Evolutionary conservation across 1,140 invertebrate species (phyloP).

Genomic region (Drosophila trapezifrons): DNA sequence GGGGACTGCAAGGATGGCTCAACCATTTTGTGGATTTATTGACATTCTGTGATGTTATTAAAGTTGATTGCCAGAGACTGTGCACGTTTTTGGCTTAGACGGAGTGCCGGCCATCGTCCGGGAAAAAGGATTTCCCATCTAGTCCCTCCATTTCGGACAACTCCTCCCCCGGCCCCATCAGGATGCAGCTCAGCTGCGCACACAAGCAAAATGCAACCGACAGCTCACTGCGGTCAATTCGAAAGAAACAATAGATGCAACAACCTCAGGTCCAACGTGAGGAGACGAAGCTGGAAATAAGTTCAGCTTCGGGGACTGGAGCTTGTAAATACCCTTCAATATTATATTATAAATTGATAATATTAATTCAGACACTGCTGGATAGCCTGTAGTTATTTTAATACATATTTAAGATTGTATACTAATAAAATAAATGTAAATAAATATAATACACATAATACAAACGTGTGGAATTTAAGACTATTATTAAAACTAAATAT

Average conservation of each 20-base stretch:
- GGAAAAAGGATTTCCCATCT: conserved; percentile 7
- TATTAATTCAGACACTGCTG: no score
- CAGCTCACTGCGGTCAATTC: conserved; percentile 67
- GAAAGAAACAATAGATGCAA: conserved; percentile 70
- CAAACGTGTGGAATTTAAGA: no score
- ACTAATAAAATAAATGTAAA: no score
- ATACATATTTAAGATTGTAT: no score
- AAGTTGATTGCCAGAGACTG: conserved; percentile 81
- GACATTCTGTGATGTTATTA: conserved; percentile 83
- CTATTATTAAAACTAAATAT: no score
- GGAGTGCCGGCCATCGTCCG: conserved; percentile 42
- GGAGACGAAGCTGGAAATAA: not conserved
- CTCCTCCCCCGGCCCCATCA: conserved; percentile 5
- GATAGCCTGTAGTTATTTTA: no score
- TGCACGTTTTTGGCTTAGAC: conserved; percentile 78
- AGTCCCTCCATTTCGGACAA: conserved; percentile 30
- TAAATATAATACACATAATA: no score
- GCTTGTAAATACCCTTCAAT: not conserved
- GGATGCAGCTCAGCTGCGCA: conserved; percentile 35
- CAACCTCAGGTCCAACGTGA: conserved; percentile 35
- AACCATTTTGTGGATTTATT: conserved; percentile 81
- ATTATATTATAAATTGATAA: no score
- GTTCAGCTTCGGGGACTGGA: not conserved
- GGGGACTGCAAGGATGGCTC: conserved; percentile 32
- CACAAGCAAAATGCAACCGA: conserved; percentile 44